Percentiles rank a stretch among this genome's conserved stretches.
These are phyloP conservation scores for Eurosta solidaginis DNA, from an alignment of 1,140 invertebrate genomes.

Conservation along the genomic window DNA sequence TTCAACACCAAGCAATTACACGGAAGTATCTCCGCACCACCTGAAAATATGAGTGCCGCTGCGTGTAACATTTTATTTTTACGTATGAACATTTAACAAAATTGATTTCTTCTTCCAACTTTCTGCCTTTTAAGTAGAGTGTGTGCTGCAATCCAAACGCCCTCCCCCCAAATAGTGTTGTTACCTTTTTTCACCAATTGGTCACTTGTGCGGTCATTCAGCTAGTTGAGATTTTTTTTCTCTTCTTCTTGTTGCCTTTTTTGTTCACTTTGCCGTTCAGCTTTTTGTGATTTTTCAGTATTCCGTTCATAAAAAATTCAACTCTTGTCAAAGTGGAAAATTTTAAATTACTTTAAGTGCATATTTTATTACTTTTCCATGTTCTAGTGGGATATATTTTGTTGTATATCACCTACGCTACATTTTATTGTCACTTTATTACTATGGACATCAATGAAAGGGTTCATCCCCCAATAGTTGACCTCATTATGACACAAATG, in stretches of 20 bases:
- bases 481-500: conserved; percentile 12
- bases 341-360: not conserved
- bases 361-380: conserved; percentile 23
- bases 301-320: not conserved
- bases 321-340: not conserved
- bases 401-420: not conserved
- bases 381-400: not conserved
- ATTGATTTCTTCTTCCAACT: not conserved
- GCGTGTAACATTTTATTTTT: too few species aligned
- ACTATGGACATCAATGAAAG: not conserved
- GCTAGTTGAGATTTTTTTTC: not conserved
- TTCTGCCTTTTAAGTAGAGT: not conserved
- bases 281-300: not conserved
- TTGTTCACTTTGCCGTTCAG: not conserved
- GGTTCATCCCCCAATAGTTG: not conserved
- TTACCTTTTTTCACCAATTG: conserved; percentile 7
- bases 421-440: not conserved
- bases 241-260: not conserved
- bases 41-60: too few species aligned
- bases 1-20: too few species aligned
- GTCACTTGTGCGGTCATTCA: conserved; percentile 25
- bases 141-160: not conserved
- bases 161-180: not conserved
- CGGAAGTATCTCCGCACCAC: too few species aligned
- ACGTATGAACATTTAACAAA: too few species aligned